Evolutionary conservation across 2,888 invertebrate genomes (phyloP), one percentile per base, ranked within the genome.

Genomic region (Chloroclystis v-ata): DNA sequence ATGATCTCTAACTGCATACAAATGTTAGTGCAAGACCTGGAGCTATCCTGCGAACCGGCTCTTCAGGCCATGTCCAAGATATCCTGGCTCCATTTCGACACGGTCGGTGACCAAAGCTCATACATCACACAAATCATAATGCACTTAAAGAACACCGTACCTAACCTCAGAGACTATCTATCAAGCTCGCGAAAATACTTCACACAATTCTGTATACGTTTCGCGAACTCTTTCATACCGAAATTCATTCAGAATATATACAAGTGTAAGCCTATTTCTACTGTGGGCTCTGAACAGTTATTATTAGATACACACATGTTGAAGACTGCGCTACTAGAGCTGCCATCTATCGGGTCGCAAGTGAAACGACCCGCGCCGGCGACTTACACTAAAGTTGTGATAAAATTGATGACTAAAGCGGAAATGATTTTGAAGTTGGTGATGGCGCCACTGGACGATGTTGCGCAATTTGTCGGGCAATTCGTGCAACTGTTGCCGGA

Each of bases 371-470:
- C 96, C 61, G 95, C 97, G 4, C 98, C 98, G 0, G 94, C 96
- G 0, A 95, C 95, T 52, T 97, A 93, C 56, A 92, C 93, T 0
- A 94, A 94, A 71, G 93, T 93, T 0, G 95, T 96, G 0, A 91
- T 94, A 0, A 93, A 93, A 82, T 91, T 98, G 26, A 98, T 99
- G 97, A 97, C 96, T 0, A 96, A 96, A 69, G 98, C 98, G 0
- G 99, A 99, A 80, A 98, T 99, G 97, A 95, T 99, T 28, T 86
- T 99, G n/a, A 99, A 99, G 87, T 91, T 99, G 24, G 97, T 98
- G 0, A 98, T 99, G 98, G 95, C 97, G 1, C 97, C 97, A 0
- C 87, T 94, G 11, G 95, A 97, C 0, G 73, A 76, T 4, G 81
- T 92, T 0, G 92, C 93, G 33, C 92, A 93, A 0, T 95, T 98